Conservation (phyloP, 2,113 vertebrate species). For the Sminthopsis crassicaudata region DNA sequence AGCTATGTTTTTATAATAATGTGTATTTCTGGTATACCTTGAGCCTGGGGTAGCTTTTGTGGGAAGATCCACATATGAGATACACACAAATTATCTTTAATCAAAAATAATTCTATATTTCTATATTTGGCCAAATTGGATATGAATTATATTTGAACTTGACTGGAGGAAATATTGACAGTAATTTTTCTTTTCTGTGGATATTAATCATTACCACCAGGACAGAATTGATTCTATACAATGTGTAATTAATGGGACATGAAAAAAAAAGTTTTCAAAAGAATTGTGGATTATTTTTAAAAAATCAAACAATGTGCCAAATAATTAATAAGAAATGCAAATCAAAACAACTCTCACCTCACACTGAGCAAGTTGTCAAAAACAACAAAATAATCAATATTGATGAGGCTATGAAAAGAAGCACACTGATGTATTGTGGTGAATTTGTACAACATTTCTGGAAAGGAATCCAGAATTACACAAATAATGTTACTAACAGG, state of each 20-base stretch:
- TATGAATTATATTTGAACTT: background rate
- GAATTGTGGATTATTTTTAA: background rate
- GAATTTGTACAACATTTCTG: background rate
- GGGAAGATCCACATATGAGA: background rate
- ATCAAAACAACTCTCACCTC: background rate
- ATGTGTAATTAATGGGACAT: conserved; percentile 14
- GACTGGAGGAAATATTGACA: background rate
- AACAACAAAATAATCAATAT: background rate
- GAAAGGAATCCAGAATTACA: background rate
- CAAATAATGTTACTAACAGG: background rate
- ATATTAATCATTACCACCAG: background rate
- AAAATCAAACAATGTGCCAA: background rate
- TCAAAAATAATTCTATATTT: background rate
- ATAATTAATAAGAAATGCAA: background rate
- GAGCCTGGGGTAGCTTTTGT: background rate
- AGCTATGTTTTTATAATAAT: background rate
- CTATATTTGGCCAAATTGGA: background rate
- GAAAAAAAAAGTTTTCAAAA: background rate
- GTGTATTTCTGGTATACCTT: background rate
- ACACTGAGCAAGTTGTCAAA: background rate
- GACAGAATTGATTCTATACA: background rate
- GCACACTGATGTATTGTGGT: background rate
- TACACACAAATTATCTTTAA: background rate
- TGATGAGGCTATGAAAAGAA: background rate
- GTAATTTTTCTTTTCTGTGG: background rate